Base-by-base conservation (phyloP, 1,140 invertebrate genomes). In the Drosophila albomicans region DNA sequence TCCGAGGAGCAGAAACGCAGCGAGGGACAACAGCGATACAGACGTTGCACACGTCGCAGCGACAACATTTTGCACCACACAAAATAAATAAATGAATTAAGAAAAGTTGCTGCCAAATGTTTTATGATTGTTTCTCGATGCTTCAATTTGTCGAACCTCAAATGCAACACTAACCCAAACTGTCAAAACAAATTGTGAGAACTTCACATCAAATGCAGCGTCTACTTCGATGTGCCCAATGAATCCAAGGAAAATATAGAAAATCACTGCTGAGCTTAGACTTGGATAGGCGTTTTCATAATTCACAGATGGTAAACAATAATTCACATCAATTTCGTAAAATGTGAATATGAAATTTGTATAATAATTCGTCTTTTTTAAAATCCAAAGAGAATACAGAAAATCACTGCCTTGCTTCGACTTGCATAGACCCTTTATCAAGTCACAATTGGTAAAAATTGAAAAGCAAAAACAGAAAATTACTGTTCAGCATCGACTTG, bases 1-100 rank as follows among this genome's bases (percentile, higher is more conserved):
- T 85, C 78, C 4, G 77, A 48, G 2, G 81, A 85, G 32, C 81
- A 84, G 10, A 80, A n/a, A 1, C 81, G 81, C 58, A 80, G 48
- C 45, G 46, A 78, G 5, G 81, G 68, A 8, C 77, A 64, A 46
- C 56, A 48, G 4, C 41, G 41, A 5, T 65, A 74, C 2, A 84
- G 13, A 6, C 66, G 43, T 51, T 77, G 72, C 13, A 78, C 69
- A 30, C 81, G 81, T 38, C 77, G 61, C 7, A 84, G 28, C 15
- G 78, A 46, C n/a, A 84, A 32, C 81, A 84, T 84, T 52, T 63
- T 78, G 1, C 10, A 38, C 7, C 3, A 25, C 20, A 25, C 20
- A 25, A 25, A 25, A 25, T 25, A 8, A 41, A 49, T 38, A 8
- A 13, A 11, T 38, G 13, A 45, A 30, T 43, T 1, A 43, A 10